Evolutionary conservation across 1,140 invertebrate species (phyloP).

Genomic region (Drosophila repleta): DNA sequence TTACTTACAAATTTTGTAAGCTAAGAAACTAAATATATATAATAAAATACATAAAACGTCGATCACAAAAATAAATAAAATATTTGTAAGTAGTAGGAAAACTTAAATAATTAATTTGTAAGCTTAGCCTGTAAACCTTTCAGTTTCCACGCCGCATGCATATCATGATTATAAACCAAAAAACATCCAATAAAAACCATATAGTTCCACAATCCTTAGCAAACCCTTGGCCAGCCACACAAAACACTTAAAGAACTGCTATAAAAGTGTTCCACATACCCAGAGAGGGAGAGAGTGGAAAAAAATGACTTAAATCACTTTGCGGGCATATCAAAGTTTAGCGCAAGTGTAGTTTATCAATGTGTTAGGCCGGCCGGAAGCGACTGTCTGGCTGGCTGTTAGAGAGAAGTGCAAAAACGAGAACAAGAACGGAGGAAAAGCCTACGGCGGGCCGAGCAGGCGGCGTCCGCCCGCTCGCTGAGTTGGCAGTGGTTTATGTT

Average conservation of each 20-base stretch:
- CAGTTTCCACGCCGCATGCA: too few relatives aligned
- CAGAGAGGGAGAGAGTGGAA: not conserved
- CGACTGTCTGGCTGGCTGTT: slow-evolving; percentile 18
- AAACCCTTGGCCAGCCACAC: not conserved
- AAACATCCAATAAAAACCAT: too few relatives aligned
- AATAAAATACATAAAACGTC: too few relatives aligned
- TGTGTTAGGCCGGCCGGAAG: slow-evolving; percentile 36
- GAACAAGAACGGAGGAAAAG: not conserved
- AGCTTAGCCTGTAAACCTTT: too few relatives aligned
- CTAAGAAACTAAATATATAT: too few relatives aligned
- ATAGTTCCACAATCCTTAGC: too few relatives aligned
- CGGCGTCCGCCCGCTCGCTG: not conserved
- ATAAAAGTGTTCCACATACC: not conserved
- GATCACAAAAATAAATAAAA: too few relatives aligned
- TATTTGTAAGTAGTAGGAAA: too few relatives aligned
- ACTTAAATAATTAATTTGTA: too few relatives aligned
- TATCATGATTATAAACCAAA: too few relatives aligned
- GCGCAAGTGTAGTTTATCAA: slow-evolving; percentile 41
- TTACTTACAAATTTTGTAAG: too few relatives aligned
- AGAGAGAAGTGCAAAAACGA: not conserved
- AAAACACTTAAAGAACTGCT: slow-evolving; percentile 9
- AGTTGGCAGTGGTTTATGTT: slow-evolving; percentile 28
- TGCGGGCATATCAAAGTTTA: slow-evolving; percentile 21
- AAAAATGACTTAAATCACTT: slow-evolving; percentile 28
- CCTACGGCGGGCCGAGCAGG: not conserved